Evolutionary conservation across 1,140 invertebrate genomes (phyloP).

Genomic region (Drosophila mojavensis): DNA sequence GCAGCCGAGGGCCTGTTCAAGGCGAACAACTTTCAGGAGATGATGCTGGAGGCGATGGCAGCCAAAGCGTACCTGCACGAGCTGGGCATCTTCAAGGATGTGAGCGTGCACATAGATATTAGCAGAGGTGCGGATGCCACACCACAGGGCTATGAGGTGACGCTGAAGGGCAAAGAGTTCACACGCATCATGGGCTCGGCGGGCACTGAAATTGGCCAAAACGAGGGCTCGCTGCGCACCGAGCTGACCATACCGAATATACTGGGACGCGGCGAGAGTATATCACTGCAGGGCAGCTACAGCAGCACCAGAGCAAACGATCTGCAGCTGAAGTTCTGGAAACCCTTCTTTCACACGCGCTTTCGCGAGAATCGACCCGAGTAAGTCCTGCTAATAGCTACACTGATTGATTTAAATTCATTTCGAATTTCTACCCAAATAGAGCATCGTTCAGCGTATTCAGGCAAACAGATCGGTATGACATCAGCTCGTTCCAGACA

Average conservation of each 20-base stretch:
- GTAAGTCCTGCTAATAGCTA: slow-evolving; percentile 44
- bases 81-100: slow-evolving; percentile 82
- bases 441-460: slow-evolving; percentile 80
- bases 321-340: slow-evolving; percentile 79
- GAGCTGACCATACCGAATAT: slow-evolving; percentile 80
- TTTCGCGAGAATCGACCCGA: slow-evolving; percentile 80
- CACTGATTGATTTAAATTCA: neutral
- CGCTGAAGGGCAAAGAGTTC: slow-evolving; percentile 73
- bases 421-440: neutral
- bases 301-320: slow-evolving; percentile 77
- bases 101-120: slow-evolving; percentile 76
- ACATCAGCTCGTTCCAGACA: slow-evolving; percentile 75
- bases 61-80: slow-evolving; percentile 79
- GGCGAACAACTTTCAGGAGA: slow-evolving; percentile 76
- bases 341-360: slow-evolving; percentile 81
- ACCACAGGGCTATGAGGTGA: slow-evolving; percentile 81
- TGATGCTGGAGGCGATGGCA: slow-evolving; percentile 78
- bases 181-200: slow-evolving; percentile 77
- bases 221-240: slow-evolving; percentile 76
- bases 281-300: slow-evolving; percentile 80
- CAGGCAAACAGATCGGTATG: slow-evolving; percentile 70
- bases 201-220: slow-evolving; percentile 82
- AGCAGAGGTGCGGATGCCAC: slow-evolving; percentile 70
- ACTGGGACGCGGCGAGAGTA: slow-evolving; percentile 77
- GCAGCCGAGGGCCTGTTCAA: slow-evolving; percentile 78